A percentile compares a stretch with the other conserved stretches of the same genome.
Conservation (phyloP, 2,113 vertebrate species). For the Saccopteryx leptura region DNA sequence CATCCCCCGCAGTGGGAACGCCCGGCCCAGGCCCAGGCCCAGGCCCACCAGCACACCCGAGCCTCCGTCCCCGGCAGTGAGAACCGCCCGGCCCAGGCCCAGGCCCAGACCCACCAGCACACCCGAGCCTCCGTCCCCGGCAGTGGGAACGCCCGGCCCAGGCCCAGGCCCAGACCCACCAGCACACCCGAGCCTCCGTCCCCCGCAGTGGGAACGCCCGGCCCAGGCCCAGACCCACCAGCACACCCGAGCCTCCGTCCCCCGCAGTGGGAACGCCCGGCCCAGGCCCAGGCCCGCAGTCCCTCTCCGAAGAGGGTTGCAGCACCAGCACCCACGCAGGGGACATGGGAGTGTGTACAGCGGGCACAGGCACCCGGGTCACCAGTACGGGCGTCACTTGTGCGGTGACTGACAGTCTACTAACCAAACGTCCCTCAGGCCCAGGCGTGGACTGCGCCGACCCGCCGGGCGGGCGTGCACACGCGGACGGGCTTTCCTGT, state of each 20-base stretch:
- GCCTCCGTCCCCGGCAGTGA: background rate
- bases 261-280: background rate
- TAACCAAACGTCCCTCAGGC: fast-evolving
- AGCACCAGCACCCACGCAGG: fast-evolving
- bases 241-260: background rate
- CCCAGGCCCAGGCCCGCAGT: fast-evolving
- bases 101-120: background rate
- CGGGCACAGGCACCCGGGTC: fast-evolving
- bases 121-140: background rate
- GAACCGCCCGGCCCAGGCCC: no score
- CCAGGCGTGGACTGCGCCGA: fast-evolving
- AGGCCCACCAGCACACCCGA: background rate
- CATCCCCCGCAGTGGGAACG: background rate
- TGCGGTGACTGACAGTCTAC: fast-evolving
- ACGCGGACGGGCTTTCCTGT: background rate
- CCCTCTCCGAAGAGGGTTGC: fast-evolving
- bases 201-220: background rate
- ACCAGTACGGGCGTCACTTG: fast-evolving
- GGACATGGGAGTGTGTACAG: fast-evolving
- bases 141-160: no score
- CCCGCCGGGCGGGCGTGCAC: fast-evolving
- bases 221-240: background rate
- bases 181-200: background rate
- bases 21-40: no score
- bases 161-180: background rate